phyloP scores from a whole-genome alignment of 2,888 invertebrate species.

The Ophioninae sp. region DNA sequence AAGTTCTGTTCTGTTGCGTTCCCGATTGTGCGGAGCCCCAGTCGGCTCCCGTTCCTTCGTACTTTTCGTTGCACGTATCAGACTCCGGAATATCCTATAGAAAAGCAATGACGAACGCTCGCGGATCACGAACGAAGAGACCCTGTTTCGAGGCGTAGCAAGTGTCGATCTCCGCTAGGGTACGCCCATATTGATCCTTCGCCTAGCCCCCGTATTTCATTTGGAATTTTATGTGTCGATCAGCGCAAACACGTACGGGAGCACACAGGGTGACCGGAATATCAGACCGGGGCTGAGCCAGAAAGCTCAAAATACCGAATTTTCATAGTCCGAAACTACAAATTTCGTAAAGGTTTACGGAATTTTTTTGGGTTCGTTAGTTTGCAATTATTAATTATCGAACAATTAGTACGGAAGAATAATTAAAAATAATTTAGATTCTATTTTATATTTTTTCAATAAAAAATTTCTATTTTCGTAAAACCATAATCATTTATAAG shows the following conservation, averaged over 20 bases:
- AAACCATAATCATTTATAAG: no score
- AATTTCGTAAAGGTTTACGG: no score
- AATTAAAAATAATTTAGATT: no score
- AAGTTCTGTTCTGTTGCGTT: constrained; percentile 41
- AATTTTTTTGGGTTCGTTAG: no score
- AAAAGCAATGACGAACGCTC: constrained; percentile 23
- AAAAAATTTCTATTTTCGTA: no score
- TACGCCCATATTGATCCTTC: constrained; percentile 77
- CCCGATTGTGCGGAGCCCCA: constrained; percentile 38
- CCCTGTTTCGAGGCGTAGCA: constrained; percentile 63
- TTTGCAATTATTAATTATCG: no score
- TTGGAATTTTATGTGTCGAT: constrained; percentile 63
- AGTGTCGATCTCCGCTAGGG: constrained; percentile 73
- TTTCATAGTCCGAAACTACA: no score
- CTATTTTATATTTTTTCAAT: no score
- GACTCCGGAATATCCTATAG: constrained; percentile 64
- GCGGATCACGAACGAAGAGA: constrained; percentile 28
- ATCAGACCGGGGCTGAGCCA: no score
- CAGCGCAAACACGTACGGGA: neutral
- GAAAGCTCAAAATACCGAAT: no score
- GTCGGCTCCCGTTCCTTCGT: constrained; percentile 13
- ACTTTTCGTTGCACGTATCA: constrained; percentile 43
- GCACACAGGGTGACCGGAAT: neutral
- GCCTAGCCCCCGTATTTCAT: constrained; percentile 75
- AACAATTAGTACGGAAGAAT: no score